phyloP scores from a whole-genome alignment of 2,888 invertebrate species.

The Nasonia oneida region DNA sequence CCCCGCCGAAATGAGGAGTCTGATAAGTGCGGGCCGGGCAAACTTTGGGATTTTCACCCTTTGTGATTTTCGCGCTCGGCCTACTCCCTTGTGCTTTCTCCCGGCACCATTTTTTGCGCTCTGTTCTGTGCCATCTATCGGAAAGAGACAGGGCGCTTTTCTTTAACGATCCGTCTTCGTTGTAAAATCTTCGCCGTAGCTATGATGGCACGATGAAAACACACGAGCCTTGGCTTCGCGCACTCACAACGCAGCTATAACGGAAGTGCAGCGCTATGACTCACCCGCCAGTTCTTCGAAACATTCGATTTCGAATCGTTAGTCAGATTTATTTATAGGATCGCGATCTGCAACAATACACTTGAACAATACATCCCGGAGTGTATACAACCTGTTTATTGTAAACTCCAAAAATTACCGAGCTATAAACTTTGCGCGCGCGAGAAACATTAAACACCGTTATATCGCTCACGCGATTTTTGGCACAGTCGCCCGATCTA shows the following conservation, averaged over 20 bases:
- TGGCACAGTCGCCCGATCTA: neutral
- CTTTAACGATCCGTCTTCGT: neutral
- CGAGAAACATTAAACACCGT: neutral
- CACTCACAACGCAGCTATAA: neutral
- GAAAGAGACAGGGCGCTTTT: neutral
- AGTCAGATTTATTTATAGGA: neutral
- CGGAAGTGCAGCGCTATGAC: neutral
- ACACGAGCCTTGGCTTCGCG: neutral
- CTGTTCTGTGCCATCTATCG: neutral
- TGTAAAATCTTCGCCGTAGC: neutral
- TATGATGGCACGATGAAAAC: neutral
- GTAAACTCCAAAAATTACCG: neutral
- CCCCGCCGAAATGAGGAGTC: neutral
- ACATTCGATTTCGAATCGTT: neutral
- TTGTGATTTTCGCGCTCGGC: neutral
- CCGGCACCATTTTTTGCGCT: neutral
- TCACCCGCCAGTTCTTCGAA: neutral
- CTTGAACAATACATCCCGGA: too few relatives aligned
- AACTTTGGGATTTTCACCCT: neutral
- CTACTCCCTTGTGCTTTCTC: slow-evolving; percentile 7
- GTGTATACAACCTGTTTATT: neutral
- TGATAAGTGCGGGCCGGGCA: neutral
- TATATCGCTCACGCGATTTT: neutral
- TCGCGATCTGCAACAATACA: neutral
- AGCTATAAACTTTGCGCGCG: neutral